Conservation (phyloP, 2,113 vertebrate genomes). For the Synodontis membranacea region DNA sequence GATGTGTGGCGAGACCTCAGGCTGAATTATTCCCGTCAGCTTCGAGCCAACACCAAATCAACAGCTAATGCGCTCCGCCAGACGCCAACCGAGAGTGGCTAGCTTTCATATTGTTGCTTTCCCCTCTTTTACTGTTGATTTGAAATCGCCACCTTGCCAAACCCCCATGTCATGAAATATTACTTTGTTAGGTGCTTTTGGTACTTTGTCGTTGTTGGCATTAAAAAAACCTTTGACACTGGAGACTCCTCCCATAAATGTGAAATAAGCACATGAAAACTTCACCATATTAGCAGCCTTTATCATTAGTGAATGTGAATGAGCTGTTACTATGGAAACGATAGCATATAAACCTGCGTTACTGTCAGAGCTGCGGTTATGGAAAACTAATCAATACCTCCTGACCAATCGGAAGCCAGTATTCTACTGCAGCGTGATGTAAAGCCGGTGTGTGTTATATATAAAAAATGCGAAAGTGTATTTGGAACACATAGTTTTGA, state of each 20-base stretch:
- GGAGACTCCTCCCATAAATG: not conserved
- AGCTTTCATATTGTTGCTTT: conserved; percentile 10
- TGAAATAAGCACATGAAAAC: not conserved
- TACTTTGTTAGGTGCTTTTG: not conserved
- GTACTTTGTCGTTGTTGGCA: not conserved
- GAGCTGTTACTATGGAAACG: not conserved
- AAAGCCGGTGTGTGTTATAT: not conserved
- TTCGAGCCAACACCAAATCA: conserved; percentile 42
- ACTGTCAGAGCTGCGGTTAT: not conserved
- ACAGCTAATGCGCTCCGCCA: conserved; percentile 10
- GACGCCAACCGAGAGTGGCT: conserved; percentile 4
- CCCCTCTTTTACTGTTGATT: conserved; percentile 32
- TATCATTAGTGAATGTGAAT: not conserved
- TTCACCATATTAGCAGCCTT: not conserved
- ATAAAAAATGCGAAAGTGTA: not conserved
- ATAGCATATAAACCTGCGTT: not conserved
- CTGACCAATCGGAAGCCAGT: not conserved
- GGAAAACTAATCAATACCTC: not conserved
- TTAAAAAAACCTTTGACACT: not conserved
- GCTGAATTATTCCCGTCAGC: conserved; percentile 28
- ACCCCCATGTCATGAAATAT: not conserved
- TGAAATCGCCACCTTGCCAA: not conserved
- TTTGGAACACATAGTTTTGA: not conserved
- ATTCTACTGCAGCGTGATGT: not conserved
- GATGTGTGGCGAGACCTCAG: conserved; percentile 42